Conservation (phyloP, 2,797 vertebrate species). For the Molossus alvarezi region DNA sequence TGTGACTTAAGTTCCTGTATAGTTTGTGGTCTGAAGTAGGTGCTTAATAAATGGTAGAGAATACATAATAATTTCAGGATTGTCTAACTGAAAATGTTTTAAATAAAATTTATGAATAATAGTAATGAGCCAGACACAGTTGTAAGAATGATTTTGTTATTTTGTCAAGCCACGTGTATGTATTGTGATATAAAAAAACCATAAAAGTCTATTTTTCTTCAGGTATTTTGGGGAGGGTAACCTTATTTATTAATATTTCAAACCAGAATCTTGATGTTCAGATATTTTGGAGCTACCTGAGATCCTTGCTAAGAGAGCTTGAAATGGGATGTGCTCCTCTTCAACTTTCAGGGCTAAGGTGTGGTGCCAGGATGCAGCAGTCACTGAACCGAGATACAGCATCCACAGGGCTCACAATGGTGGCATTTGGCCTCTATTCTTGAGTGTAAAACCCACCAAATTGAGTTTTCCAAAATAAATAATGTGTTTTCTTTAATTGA, state of each 20-base stretch:
- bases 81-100: not conserved
- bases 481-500: not conserved
- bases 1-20: not conserved
- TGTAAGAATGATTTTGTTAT: not conserved
- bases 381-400: not conserved
- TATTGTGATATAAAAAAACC: not conserved
- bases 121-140: not conserved
- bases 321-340: not conserved
- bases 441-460: not conserved
- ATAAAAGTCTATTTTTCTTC: not conserved
- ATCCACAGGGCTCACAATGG: not conserved
- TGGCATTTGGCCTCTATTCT: not conserved
- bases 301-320: not conserved
- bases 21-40: not conserved
- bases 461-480: not conserved
- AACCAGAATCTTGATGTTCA: not conserved
- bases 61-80: conserved; percentile 6
- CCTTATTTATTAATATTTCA: not conserved
- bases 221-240: not conserved
- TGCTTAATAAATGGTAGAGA: not conserved
- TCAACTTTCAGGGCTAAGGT: not conserved
- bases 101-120: not conserved
- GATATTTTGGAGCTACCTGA: not conserved
- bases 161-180: not conserved
- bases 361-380: not conserved